Percentiles rank a stretch among this genome's conserved stretches.
Conservation (phyloP, 1,140 invertebrate genomes). For the Nilaparvata lugens region DNA sequence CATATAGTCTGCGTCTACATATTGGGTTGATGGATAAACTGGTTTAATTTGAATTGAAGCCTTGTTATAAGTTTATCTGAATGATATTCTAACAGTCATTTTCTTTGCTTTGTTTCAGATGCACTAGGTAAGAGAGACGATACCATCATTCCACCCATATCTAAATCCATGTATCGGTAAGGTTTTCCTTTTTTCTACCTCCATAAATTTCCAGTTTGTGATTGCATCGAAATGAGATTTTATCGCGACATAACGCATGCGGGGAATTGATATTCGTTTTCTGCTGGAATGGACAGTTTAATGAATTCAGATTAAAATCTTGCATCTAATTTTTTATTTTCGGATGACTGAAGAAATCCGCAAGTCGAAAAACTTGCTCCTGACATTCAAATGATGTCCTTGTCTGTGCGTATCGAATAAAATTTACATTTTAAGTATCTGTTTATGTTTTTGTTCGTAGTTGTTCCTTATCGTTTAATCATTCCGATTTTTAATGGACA, state of each 20-base stretch:
- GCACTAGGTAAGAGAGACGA: constrained; percentile 14
- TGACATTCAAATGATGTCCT: constrained; percentile 3
- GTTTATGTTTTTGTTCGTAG: too few species aligned
- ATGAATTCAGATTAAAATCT: constrained; percentile 2
- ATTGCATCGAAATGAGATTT: not conserved
- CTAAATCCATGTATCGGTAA: not conserved
- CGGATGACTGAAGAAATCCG: not conserved
- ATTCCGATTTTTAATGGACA: too few species aligned
- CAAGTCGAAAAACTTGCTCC: not conserved
- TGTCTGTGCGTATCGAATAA: not conserved
- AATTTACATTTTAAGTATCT: constrained; percentile 4
- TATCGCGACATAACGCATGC: too few species aligned
- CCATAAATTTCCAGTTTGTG: not conserved
- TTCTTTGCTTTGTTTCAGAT: constrained; percentile 18
- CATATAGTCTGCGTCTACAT: too few species aligned
- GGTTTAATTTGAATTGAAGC: not conserved
- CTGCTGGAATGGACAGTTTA: not conserved
- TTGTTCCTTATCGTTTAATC: too few species aligned
- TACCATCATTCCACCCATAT: not conserved
- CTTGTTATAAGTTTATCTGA: not conserved
- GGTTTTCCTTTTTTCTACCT: too few species aligned
- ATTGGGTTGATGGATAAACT: too few species aligned
- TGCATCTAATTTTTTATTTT: not conserved
- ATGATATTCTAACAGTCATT: not conserved
- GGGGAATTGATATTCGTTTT: too few species aligned